Evolutionary conservation across 1,140 invertebrate genomes (phyloP), one percentile per base, ranked within the genome.

Genomic region (Popillia japonica): DNA sequence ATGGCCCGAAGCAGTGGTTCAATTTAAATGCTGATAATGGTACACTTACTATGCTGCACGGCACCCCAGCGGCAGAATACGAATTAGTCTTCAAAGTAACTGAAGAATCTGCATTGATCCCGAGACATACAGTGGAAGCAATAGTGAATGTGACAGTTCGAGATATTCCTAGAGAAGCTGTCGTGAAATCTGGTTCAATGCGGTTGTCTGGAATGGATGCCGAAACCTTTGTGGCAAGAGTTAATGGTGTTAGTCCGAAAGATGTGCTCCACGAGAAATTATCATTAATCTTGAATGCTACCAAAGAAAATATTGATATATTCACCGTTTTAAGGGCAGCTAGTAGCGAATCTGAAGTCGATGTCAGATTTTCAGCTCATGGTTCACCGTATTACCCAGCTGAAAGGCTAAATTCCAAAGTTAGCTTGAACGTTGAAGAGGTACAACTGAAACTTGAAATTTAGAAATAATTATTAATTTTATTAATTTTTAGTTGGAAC

Each of bases 301-400:
- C 92, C 0, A 83, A 90, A 55, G 90, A 94, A 27, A 98, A 98
- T 87, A 94, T 99, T 4, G 96, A 98, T 84, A 92, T 99, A 0
- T 97, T 99, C 81, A 98, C 96, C 0, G 94, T 98, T 0, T 89
- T 95, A 3, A 90, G 90, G 80, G 93, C 93, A 6, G 89, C 90
- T 0, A 86, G 89, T 77, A 91, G 92, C 68, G 89, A 87, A 22
- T 89, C 87, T 6, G 83, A 90, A 0, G 83, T 96, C 42, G 96
- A 99, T 85, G 93, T 98, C 0, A 88, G 96, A 80, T 99, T 95
- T 86, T 94, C 96, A 0, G 96, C 95, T 0, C 96, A 98, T 85
- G 95, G 94, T 0, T 97, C 96, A 0, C 96, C 96, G 0, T 98
- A 97, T 85, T 96, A 96, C 83, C 91, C 92, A 0, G 88, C 95